Base-by-base conservation (phyloP, 2,888 invertebrate genomes). In the Cenopis cana region DNA sequence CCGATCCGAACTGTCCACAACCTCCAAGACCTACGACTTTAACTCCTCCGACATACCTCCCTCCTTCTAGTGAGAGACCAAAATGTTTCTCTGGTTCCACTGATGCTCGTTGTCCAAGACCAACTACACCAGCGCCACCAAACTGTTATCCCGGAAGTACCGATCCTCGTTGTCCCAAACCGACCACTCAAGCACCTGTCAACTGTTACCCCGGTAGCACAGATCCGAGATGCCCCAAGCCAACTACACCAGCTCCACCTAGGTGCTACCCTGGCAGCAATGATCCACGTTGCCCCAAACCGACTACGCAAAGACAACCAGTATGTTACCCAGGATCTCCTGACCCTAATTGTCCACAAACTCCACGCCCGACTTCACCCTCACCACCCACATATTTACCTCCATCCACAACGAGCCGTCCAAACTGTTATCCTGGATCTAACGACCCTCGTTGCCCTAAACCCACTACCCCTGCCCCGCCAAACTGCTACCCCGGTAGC, bases 1-100 rank as follows among this genome's bases (percentile, higher is more conserved):
- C 74, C 80, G 86, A 76, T 80, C 84, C 78, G 0, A 74, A 82
- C 64, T 86, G 86, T 57, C 81, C 83, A 0, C 76, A 73, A 24
- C 76, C 75, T 2, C 72, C 69, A 8, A 75, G 73, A 14, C 76
- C 61, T 9, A 83, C 75, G 33, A 81, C 77, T 18, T 76, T 75
- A 17, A 67, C 69, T 33, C 76, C 75, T 20, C 85, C 83, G 79
- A 78, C 73, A 11, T 72, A 72, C 9, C 10, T 78, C 71, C 76
- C 66, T 65, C 79, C 59, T 50, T 78, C 74, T 1, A 74, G 73
- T 0, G 64, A 72, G 6, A 60, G 54, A 11, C 54, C 54, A 24
- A 54, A 54, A 54, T 54, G 54, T 54, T 54, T 24, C 66, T 10
- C 75, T 2, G 75, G 75, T 24, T 69, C 71, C 9, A 70, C 64